These are phyloP conservation scores for Drosophila picticornis DNA, from an alignment of 2,888 invertebrate genomes.

Conservation along the genomic window DNA sequence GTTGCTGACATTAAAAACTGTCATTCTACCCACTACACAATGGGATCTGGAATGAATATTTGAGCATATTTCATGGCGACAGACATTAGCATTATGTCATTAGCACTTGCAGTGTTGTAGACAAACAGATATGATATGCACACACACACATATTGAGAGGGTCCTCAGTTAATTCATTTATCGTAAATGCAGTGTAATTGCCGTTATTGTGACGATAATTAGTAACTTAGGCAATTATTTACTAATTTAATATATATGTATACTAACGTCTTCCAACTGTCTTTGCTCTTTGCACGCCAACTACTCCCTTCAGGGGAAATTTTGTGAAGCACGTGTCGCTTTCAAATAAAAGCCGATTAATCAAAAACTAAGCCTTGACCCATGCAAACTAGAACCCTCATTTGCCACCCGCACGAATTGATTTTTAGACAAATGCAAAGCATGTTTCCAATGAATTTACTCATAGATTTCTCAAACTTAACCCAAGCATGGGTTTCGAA, in stretches of 20 bases:
- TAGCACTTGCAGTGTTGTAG: constrained; percentile 34
- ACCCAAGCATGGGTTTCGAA: neutral
- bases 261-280: neutral
- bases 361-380: neutral
- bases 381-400: neutral
- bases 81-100: constrained; percentile 34
- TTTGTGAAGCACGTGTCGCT: constrained; percentile 1
- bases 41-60: constrained; percentile 68
- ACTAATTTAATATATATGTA: neutral
- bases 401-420: neutral
- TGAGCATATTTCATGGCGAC: constrained; percentile 62
- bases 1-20: constrained; percentile 58
- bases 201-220: neutral
- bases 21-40: constrained; percentile 47
- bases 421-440: neutral
- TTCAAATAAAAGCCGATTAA: constrained; percentile 1
- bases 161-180: neutral
- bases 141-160: neutral
- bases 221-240: neutral
- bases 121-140: neutral
- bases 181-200: neutral
- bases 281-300: neutral
- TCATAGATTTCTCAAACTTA: neutral
- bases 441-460: neutral
- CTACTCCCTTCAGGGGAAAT: neutral